A percentile compares a stretch with the other conserved stretches of the same genome.
These are phyloP conservation scores for Coelinius sp. DNA, from an alignment of 2,888 invertebrate species.

Conservation along the genomic window DNA sequence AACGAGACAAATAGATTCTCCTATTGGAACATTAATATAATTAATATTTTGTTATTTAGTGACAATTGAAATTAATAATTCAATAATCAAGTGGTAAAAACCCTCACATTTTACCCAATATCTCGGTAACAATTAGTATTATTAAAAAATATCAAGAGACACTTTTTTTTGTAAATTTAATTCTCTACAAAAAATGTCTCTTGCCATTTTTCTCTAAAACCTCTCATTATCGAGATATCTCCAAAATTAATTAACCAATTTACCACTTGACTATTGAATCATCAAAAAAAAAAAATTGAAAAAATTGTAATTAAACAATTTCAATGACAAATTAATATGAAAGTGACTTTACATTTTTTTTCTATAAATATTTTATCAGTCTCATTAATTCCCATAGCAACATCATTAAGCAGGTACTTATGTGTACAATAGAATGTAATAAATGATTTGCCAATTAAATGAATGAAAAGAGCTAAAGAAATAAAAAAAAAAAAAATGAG, in stretches of 20 bases:
- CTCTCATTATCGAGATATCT: too few relatives aligned
- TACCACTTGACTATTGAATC: too few relatives aligned
- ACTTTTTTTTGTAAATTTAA: too few relatives aligned
- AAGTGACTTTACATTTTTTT: neutral
- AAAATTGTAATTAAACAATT: too few relatives aligned
- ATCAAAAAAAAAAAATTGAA: too few relatives aligned
- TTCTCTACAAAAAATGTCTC: too few relatives aligned
- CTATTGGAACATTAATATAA: neutral
- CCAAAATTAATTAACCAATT: too few relatives aligned
- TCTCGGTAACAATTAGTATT: too few relatives aligned
- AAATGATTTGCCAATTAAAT: neutral
- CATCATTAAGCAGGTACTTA: slow-evolving; percentile 9
- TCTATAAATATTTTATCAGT: neutral
- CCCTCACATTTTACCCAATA: too few relatives aligned
- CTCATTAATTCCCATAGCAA: neutral
- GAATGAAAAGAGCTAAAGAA: neutral
- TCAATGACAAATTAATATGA: neutral
- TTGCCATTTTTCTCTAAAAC: too few relatives aligned
- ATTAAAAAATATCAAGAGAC: too few relatives aligned
- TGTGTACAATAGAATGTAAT: neutral
- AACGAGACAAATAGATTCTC: neutral
- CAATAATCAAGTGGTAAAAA: too few relatives aligned
- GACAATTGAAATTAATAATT: neutral
- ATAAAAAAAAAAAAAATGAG: neutral
- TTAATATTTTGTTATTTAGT: slow-evolving; percentile 1